Evolutionary conservation across 2,113 vertebrate species (phyloP).

Genomic region (Callocephalon fimbriatum): DNA sequence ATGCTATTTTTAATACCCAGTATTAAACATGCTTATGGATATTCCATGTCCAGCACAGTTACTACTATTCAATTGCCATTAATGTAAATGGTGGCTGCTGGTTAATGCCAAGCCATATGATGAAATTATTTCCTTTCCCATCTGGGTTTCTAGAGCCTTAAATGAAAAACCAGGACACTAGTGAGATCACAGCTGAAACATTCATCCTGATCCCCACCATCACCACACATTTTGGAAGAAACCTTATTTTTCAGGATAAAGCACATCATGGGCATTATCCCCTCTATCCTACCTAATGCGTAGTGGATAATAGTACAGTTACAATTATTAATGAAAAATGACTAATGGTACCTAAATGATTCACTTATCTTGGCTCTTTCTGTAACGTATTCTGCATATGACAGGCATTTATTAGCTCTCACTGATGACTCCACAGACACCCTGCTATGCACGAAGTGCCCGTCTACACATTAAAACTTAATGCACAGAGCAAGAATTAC

Average conservation of each 20-base stretch:
- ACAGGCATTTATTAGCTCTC: slow-evolving; percentile 62
- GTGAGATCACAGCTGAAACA: not conserved
- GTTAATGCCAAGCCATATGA: slow-evolving; percentile 31
- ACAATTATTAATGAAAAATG: slow-evolving; percentile 65
- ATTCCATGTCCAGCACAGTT: slow-evolving; percentile 31
- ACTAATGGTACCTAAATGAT: slow-evolving; percentile 53
- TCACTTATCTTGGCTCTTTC: slow-evolving; percentile 42
- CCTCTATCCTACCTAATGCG: not conserved
- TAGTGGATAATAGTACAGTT: not conserved
- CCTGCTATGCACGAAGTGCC: slow-evolving; percentile 40
- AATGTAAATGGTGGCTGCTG: not conserved
- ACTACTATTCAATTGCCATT: not conserved
- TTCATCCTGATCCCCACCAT: not conserved
- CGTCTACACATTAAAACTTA: slow-evolving; percentile 63
- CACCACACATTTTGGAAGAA: not conserved
- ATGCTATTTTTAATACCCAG: slow-evolving; percentile 39
- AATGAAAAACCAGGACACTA: not conserved
- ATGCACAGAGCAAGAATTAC: slow-evolving; percentile 48
- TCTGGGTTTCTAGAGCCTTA: slow-evolving; percentile 4
- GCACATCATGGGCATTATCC: not conserved
- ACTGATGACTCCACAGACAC: slow-evolving; percentile 44
- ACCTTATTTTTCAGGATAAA: not conserved
- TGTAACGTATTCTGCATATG: slow-evolving; percentile 32
- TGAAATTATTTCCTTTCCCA: slow-evolving; percentile 19
- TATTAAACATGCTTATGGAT: slow-evolving; percentile 2